These are phyloP conservation scores for Montipora capricornis DNA, from an alignment of 64 coral and sea anemone species.

Conservation along the genomic window DNA sequence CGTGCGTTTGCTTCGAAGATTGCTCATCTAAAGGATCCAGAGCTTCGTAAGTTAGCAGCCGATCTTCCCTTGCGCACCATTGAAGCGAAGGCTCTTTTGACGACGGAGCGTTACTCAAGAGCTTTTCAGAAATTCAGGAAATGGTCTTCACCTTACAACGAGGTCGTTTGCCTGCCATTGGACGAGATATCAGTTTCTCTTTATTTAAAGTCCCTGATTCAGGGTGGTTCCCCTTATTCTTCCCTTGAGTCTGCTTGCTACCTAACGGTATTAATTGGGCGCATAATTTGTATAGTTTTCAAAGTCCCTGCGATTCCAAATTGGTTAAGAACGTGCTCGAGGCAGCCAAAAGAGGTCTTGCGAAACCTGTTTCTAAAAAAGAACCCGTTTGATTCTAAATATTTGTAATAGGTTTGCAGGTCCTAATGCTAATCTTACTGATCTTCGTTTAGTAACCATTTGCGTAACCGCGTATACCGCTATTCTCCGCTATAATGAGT, in stretches of 20 bases:
- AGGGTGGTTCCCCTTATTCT: slow-evolving; percentile 11
- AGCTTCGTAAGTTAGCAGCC: slow-evolving; percentile 20
- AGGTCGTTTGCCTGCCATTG: no score
- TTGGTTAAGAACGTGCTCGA: slow-evolving; percentile 56
- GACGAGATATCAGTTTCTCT: no score
- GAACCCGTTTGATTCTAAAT: slow-evolving; percentile 36
- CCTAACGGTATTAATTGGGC: slow-evolving; percentile 63
- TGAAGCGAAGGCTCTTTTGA: slow-evolving; percentile 19
- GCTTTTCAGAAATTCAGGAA: no score
- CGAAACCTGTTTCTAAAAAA: slow-evolving; percentile 52
- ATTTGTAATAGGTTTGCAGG: slow-evolving; percentile 20
- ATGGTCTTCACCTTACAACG: no score
- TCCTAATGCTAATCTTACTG: not conserved
- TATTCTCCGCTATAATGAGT: slow-evolving; percentile 56
- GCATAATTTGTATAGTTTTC: slow-evolving; percentile 49
- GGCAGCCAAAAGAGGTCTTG: slow-evolving; percentile 33
- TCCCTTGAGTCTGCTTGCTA: slow-evolving; percentile 60
- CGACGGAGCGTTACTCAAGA: slow-evolving; percentile 45
- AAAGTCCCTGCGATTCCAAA: slow-evolving; percentile 28
- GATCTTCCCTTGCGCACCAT: slow-evolving; percentile 24
- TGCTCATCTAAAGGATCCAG: slow-evolving; percentile 3
- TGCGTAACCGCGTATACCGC: slow-evolving; percentile 30
- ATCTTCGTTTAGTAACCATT: slow-evolving; percentile 54
- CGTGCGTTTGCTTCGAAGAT: slow-evolving; percentile 7
- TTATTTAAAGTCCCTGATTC: no score